Base-by-base conservation (phyloP, 2,113 vertebrate species). In the Clupea harengus region DNA sequence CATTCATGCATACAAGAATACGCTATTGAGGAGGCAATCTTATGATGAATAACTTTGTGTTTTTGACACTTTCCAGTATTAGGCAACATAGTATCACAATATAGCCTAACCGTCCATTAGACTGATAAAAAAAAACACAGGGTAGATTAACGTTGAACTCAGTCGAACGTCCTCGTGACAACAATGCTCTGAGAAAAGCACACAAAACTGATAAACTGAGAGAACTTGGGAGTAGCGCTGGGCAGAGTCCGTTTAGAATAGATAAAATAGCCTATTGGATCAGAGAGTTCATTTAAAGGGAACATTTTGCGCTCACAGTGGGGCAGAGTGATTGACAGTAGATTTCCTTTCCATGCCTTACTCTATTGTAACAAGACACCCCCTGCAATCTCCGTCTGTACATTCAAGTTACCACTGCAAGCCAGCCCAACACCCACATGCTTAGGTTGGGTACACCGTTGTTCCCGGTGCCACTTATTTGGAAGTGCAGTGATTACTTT, bases 291-390 rank as follows among this genome's bases (percentile, higher is more conserved):
- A 39, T 39, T 44, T 75, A 39, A 25, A 64, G 5, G n/a, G 39
- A 39, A 39, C 39, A 39, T 39, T 39, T 39, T 4, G 13, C 39
- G 72, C n/a, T 28, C 28, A 5, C 72, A 10, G 25, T 32, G 28
- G 1, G 25, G 72, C 28, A 78, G 28, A 32, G 28, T 78, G 72
- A 78, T 13, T 39, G 72, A 78, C 72, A 78, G 72, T 15, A 17
- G 9, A 10, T 78, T 32, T 39, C 11, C 28, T 67, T n/a, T 25
- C 13, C 13, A 32, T 78, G 72, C 32, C 72, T 39, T 75, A 75
- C 67, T 75, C 67, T 32, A 13, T 39, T 78, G 72, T 78, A 78
- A 78, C 72, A 78, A 78, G 72, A 44, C 28, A 78, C 72, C 28
- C 28, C 11, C 72, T 17, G 13, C 32, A 78, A 67, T 32, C 20